Base-by-base conservation (phyloP, 2,888 invertebrate species). In the Lasius platythorax region DNA sequence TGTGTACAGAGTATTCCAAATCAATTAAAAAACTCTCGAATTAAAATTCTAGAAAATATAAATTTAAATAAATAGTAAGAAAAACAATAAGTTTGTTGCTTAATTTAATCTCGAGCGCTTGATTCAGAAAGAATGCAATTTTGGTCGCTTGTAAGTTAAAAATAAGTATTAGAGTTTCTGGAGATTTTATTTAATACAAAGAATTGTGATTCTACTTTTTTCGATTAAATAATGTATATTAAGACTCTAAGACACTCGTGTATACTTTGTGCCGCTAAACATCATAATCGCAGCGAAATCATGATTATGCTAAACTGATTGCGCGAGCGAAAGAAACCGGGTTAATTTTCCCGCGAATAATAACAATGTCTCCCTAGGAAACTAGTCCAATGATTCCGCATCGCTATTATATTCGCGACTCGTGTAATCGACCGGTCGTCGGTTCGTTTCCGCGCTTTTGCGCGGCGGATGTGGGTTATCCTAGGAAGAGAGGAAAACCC, bases 331-430 rank as follows among this genome's bases (percentile, higher is more conserved):
- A 56, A 74, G 87, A 86, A 89, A 89, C 82, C 81, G 58, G 84
- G 89, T 85, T 87, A 85, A 87, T 89, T 88, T 87, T 85, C 72
- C 58, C 37, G 66, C 83, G 53, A 72, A 67, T 84, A 87, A 90
- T 88, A 90, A 90, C 87, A 90, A 89, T 88, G 89, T 89, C 86
- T 86, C 64, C 37, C 64, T 40, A 83, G 40, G 81, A 84, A 87
- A 85, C 83, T 85, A 74, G 84, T 83, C 76, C 30, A 76, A 86
- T 67, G 85, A 85, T 89, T 85, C 85, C 87, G 83, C 37, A 18
- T 82, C 85, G 83, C 78, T 76, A 85, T 89, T 89, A 87, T 86
- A 63, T 75, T 58, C 46, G 15, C 46, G 15, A 28, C 33, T 79
- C 33, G 37, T 63, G 23, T 81, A 74, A 78, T 78, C 58, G 68